phyloP scores from a whole-genome alignment of 2,797 vertebrate species.

The Lepidocolaptes lacrymiger region DNA sequence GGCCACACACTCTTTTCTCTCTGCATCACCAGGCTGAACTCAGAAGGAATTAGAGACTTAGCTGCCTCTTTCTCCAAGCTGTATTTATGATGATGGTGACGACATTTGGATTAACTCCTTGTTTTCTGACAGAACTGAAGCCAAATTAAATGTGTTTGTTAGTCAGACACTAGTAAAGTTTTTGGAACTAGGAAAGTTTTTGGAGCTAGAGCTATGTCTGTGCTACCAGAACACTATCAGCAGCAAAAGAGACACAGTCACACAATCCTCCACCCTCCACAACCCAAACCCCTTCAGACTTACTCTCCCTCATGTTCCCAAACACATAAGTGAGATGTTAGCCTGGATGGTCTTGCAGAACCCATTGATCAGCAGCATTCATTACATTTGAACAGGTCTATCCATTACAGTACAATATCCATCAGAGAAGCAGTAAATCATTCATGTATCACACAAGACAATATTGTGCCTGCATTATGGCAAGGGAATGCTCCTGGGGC shows the following conservation, averaged over 20 bases:
- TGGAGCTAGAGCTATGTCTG: not conserved
- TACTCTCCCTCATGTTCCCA: not conserved
- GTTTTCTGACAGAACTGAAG: constrained; percentile 23
- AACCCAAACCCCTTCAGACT: not conserved
- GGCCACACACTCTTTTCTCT: not conserved
- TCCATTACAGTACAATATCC: not conserved
- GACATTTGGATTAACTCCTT: constrained; percentile 35
- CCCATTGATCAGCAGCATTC: not conserved
- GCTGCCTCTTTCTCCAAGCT: not conserved
- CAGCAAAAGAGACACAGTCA: not conserved
- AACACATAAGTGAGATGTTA: not conserved
- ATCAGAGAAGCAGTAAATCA: not conserved
- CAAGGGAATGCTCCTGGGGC: not conserved
- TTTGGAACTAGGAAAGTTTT: not conserved
- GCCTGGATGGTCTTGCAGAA: not conserved
- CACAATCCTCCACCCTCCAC: not conserved
- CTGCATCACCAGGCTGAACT: not conserved
- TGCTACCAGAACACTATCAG: not conserved
- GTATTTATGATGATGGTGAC: not conserved
- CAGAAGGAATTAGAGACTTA: not conserved
- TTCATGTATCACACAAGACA: not conserved
- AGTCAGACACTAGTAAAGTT: not conserved
- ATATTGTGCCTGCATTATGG: not conserved
- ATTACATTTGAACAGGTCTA: not conserved
- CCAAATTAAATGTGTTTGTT: not conserved